Evolutionary conservation across 2,113 vertebrate species (phyloP).

Genomic region (Butorides virescens): DNA sequence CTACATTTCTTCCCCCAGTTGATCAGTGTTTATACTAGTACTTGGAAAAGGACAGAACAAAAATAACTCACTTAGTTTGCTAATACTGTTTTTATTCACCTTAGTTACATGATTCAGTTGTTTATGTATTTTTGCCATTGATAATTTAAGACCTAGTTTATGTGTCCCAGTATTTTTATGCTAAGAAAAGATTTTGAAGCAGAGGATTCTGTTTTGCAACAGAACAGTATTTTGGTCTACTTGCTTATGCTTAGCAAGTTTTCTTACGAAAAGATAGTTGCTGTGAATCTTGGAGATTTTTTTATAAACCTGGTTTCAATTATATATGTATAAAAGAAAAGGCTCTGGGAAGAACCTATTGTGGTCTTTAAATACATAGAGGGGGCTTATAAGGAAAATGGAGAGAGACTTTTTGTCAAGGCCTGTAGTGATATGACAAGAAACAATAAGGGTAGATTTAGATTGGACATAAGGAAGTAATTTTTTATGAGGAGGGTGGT

Average conservation of each 20-base stretch:
- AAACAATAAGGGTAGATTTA: neutral
- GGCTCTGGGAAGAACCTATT: neutral
- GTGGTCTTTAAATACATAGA: neutral
- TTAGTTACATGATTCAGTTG: neutral
- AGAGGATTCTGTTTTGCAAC: neutral
- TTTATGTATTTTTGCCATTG: neutral
- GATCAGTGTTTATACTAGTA: neutral
- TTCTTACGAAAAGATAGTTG: neutral
- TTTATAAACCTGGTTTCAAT: neutral
- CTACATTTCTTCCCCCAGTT: neutral
- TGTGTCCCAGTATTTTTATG: neutral
- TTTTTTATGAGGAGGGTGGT: neutral
- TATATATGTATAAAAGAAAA: neutral
- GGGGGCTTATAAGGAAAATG: neutral
- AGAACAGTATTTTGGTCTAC: neutral
- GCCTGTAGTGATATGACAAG: neutral
- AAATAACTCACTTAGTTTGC: neutral
- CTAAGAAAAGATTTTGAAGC: neutral
- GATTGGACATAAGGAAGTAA: neutral
- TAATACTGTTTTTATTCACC: neutral
- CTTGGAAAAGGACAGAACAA: neutral
- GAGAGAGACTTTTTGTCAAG: neutral
- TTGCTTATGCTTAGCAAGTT: neutral
- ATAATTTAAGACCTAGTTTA: neutral
- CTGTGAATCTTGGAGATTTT: neutral